Percentiles rank a stretch among this genome's conserved stretches.
Conservation (phyloP, 1,140 invertebrate species). For the Drosophila pseudoobscura region DNA sequence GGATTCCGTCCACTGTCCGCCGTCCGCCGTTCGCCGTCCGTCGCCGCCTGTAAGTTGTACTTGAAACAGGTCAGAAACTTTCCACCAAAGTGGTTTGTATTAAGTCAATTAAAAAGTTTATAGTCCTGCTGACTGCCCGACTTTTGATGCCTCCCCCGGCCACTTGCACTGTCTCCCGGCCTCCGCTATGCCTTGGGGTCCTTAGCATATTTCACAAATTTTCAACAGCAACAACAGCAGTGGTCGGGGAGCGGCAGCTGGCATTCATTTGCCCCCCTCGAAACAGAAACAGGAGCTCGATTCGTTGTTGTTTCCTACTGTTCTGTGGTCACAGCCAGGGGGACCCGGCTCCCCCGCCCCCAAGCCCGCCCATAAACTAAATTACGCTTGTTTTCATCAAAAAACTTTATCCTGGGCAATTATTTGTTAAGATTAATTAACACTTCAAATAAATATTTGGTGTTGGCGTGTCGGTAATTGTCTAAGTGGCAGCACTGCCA, state of each 20-base stretch:
- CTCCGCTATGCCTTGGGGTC: conserved; percentile 11
- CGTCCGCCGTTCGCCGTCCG: conserved; percentile 4
- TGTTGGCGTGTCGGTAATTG: conserved; percentile 65
- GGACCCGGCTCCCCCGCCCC: conserved; percentile 4
- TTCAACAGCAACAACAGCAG: conserved; percentile 36
- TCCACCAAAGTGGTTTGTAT: conserved; percentile 81
- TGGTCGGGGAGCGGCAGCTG: background rate
- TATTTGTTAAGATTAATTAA: conserved; percentile 81
- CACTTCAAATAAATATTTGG: conserved; percentile 79
- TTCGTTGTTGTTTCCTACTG: conserved; percentile 46
- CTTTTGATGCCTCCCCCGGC: conserved; percentile 57
- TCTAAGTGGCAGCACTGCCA: conserved; percentile 33
- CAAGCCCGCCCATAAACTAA: conserved; percentile 64
- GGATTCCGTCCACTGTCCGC: conserved; percentile 5
- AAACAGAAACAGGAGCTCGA: conserved; percentile 22
- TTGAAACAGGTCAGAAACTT: conserved; percentile 80
- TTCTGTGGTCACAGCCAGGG: conserved; percentile 44
- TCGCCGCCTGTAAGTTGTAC: conserved; percentile 60
- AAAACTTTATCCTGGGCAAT: conserved; percentile 75
- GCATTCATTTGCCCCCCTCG: conserved; percentile 54
- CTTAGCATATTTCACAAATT: conserved; percentile 76
- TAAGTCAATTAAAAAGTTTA: conserved; percentile 82
- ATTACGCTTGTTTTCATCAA: conserved; percentile 80
- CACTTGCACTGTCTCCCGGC: conserved; percentile 26
- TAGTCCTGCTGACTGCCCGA: conserved; percentile 78